Base-by-base conservation (phyloP, 1,140 invertebrate genomes). In the Cyrtorhinus lividipennis region DNA sequence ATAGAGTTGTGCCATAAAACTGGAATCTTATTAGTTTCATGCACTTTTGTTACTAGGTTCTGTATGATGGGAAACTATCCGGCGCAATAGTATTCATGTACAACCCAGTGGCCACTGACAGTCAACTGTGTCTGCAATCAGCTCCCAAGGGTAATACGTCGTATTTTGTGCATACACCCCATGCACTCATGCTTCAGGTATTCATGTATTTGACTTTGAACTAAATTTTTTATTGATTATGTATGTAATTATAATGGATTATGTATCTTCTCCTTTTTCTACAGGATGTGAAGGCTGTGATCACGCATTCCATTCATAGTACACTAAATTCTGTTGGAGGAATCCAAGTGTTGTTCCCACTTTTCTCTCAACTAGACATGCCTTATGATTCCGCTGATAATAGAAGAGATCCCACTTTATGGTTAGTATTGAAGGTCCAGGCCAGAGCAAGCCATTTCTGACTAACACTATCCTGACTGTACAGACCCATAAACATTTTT, bases 51-150 rank as follows among this genome's bases (percentile, higher is more conserved):
- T 73, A 77, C 30, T 76, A 97, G 91, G 92, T 98, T 65, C 79
- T 99, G 67, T 99, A 98, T 77, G 96, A 99, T 78, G 95, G 95
- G 64, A 96, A 95, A 77, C 78, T 99, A 69, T 95, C 94, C 65
- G 89, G 85, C 69, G 88, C 90, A 67, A 92, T 99, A 71, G 92
- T 99, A 69, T 98, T 99, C 76, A 96, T 98, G 88, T 99, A 99
- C 80, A 99, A 98, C 77, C 96, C 97, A 58, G 95, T 99, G 70
- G 95, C 96, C 59, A 94, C 90, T 45, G 95, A 99, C 76, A 92
- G 92, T 70, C 95, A 99, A 76, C 81, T 99, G 53, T 98, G 95
- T 80, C 81, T 99, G 64, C 95, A 98, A 77, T 95, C 93, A 63
- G 91, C 92, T 62, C 92, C 95, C 61, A 98, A 97, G 81, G 90